These are phyloP conservation scores for Macrotrachela quadricornifera DNA, from an alignment of 1,140 invertebrate species.

Conservation along the genomic window DNA sequence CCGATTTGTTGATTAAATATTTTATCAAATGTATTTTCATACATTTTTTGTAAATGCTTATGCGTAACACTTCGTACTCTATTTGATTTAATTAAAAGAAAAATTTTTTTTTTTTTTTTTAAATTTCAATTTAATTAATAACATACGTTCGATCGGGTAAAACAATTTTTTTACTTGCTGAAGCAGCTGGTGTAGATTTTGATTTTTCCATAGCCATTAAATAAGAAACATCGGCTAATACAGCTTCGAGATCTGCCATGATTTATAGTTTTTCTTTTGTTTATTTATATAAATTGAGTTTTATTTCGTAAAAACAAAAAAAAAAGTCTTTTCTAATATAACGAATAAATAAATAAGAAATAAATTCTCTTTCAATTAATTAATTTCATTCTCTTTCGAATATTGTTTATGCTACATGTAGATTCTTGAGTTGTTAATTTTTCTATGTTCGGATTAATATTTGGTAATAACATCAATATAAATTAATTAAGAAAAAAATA, in stretches of 20 bases:
- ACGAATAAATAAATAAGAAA: too few relatives aligned
- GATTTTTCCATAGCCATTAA: constrained; percentile 99
- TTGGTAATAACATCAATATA: too few relatives aligned
- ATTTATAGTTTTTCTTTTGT: too few relatives aligned
- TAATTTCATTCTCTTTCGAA: too few relatives aligned
- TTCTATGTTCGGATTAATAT: too few relatives aligned
- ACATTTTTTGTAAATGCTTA: constrained; percentile 95
- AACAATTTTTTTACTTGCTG: constrained; percentile 95
- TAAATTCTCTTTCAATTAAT: too few relatives aligned
- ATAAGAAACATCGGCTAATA: constrained; percentile 98
- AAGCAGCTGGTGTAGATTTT: constrained; percentile 91
- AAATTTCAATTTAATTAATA: not conserved
- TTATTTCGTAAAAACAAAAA: too few relatives aligned
- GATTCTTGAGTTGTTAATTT: too few relatives aligned
- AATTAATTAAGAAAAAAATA: too few relatives aligned
- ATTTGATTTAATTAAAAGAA: constrained; percentile 15
- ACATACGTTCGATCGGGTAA: constrained; percentile 66
- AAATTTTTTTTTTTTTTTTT: not conserved
- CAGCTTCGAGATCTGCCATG: constrained; percentile 98
- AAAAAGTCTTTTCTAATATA: too few relatives aligned
- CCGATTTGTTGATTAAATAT: constrained; percentile 99
- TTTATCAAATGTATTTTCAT: constrained; percentile 96
- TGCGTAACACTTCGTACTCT: constrained; percentile 99
- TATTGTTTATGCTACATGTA: too few relatives aligned
- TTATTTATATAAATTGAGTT: too few relatives aligned